Conservation (phyloP, 1,140 invertebrate species). For the Meloidogyne floridensis region DNA sequence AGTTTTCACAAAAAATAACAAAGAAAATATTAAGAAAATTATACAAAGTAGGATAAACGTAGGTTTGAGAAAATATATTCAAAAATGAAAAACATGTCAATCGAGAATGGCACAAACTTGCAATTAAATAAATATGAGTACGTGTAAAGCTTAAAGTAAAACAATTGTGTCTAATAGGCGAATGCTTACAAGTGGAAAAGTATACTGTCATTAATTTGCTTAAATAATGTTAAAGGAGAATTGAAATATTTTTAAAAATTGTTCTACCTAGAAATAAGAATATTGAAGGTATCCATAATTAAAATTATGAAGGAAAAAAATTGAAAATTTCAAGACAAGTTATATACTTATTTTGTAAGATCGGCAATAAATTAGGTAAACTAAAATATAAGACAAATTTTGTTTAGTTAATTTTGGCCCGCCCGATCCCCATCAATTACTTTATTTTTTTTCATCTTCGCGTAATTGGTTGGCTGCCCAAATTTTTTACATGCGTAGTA, state of each 20-base stretch:
- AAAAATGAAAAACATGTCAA: background rate
- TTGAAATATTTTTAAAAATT: no score
- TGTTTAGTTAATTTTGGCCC: background rate
- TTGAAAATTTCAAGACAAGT: no score
- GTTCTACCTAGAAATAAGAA: no score
- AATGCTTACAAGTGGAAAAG: background rate
- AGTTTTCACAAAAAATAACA: no score
- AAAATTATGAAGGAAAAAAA: background rate
- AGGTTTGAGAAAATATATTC: background rate
- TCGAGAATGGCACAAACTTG: background rate
- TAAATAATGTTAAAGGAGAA: no score
- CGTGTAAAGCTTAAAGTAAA: background rate
- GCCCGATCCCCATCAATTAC: background rate
- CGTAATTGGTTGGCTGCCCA: background rate
- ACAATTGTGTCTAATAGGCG: background rate
- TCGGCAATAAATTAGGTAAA: background rate
- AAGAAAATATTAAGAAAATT: background rate
- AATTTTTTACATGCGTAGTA: background rate
- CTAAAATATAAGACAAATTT: background rate
- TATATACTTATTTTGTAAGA: background rate
- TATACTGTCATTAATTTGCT: no score
- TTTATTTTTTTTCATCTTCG: background rate
- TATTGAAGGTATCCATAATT: no score
- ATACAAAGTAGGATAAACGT: slow-evolving; percentile 3
- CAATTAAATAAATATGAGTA: background rate